Evolutionary conservation across 1,140 invertebrate genomes (phyloP).

Genomic region (Drosophila willistoni): DNA sequence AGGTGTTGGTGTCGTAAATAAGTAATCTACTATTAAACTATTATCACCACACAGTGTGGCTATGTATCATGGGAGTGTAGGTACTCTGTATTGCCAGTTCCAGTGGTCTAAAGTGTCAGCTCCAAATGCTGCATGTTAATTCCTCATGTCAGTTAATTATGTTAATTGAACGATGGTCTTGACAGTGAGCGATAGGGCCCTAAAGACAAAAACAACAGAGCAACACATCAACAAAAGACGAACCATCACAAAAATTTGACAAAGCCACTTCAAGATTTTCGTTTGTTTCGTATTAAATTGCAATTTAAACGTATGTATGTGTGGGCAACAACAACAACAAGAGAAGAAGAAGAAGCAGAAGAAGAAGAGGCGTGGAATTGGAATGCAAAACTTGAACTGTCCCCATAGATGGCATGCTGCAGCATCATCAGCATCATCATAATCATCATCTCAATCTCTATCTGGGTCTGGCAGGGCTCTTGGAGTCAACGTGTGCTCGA

Average conservation of each 20-base stretch:
- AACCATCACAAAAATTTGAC: slow-evolving; percentile 61
- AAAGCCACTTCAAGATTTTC: slow-evolving; percentile 56
- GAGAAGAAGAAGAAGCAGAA: slow-evolving; percentile 16
- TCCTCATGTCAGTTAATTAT: slow-evolving; percentile 76
- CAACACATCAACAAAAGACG: slow-evolving; percentile 7
- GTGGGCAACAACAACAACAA: slow-evolving; percentile 15
- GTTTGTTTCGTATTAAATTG: slow-evolving; percentile 72
- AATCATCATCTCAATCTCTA: background rate
- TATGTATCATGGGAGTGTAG: slow-evolving; percentile 26
- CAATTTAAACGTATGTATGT: slow-evolving; percentile 63
- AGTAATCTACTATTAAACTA: slow-evolving; percentile 41
- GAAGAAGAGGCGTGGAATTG: slow-evolving; percentile 54
- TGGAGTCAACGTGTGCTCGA: slow-evolving; percentile 45
- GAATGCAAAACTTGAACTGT: slow-evolving; percentile 50
- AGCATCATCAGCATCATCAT: slow-evolving; percentile 31
- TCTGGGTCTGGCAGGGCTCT: slow-evolving; percentile 9
- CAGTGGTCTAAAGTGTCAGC: slow-evolving; percentile 54
- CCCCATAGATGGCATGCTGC: slow-evolving; percentile 43
- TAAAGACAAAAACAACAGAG: slow-evolving; percentile 29
- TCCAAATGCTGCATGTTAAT: slow-evolving; percentile 62
- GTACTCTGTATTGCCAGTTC: slow-evolving; percentile 16
- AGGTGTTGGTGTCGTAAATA: slow-evolving; percentile 13
- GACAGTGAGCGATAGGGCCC: slow-evolving; percentile 73
- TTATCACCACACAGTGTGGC: slow-evolving; percentile 47
- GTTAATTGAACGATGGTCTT: slow-evolving; percentile 78